Base-by-base conservation (phyloP, 2,113 vertebrate species). In the Acanthochromis polyacanthus region DNA sequence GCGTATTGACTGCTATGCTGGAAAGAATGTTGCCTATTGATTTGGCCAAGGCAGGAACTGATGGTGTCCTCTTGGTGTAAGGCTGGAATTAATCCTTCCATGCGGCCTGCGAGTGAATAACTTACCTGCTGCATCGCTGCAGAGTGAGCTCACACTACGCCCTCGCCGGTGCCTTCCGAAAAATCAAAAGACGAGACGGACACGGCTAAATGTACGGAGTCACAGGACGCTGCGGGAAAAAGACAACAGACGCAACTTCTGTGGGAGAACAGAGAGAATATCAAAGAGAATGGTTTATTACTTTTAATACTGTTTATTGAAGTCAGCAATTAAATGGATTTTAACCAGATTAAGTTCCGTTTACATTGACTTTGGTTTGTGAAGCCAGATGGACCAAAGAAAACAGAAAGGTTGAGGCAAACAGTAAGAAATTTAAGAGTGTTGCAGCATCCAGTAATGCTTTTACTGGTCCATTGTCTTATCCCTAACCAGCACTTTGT, bases 21-120 rank as follows among this genome's bases (percentile, higher is more conserved):
- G 79, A 76, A 87, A 90, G 86, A 92, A 89, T 91, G 90, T 88
- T 91, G 89, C 82, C 84, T 92, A 94, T 95, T 91, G 93, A 95
- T 95, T 84, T 85, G 70, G 77, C 71, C 46, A 28, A 61, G 86
- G 80, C 84, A 89, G 79, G 88, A 89, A 87, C 79, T 69, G 77
- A 87, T 89, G 82, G 84, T 83, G 85, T 93, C 83, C 68, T 90
- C 85, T 80, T 84, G 70, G 83, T 87, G 85, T 77, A 84, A 84
- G 75, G 67, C 62, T 56, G 51, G 84, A 88, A 92, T 93, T 84
- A 91, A 90, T 87, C 79, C 84, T 82, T 57, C 45, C 66, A 67
- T 15, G 65, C 68, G 55, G 65, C 72, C 45, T 40, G 60, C 77
- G 69, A 75, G 66, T 68, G 52, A 81, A 85, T 75, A 84, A 79